Conservation (phyloP, 92 coral and sea anemone genomes). For the Galaxea fascicularis region DNA sequence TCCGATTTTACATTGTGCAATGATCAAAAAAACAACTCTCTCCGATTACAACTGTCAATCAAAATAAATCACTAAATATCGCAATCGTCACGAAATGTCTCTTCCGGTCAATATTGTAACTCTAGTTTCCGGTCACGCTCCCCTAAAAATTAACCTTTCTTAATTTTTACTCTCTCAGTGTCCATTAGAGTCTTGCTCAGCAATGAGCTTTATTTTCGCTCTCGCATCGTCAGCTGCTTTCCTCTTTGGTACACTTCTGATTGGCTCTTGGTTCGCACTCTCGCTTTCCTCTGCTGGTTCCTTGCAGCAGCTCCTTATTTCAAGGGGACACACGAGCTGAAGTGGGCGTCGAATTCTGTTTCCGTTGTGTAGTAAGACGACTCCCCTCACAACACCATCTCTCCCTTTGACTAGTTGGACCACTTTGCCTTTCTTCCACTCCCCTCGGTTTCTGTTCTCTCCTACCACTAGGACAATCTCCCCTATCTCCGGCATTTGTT, state of each 20-base stretch:
- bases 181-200: neutral
- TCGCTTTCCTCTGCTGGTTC: too few relatives aligned
- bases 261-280: neutral
- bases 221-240: neutral
- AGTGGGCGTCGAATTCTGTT: conserved; percentile 24
- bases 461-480: conserved; percentile 35
- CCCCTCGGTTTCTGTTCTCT: conserved; percentile 15
- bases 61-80: too few relatives aligned
- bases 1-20: too few relatives aligned
- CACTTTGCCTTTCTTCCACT: conserved; percentile 28
- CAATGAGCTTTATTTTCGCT: neutral
- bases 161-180: neutral
- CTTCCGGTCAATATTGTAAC: too few relatives aligned
- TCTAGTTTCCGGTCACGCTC: neutral
- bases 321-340: neutral
- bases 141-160: neutral
- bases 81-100: too few relatives aligned
- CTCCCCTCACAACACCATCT: neutral
- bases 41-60: too few relatives aligned
- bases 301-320: neutral
- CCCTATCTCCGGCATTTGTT: conserved; percentile 12
- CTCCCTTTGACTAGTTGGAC: conserved; percentile 21
- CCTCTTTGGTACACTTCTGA: neutral
- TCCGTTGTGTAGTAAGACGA: conserved; percentile 7
- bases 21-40: too few relatives aligned